phyloP scores from a whole-genome alignment of 2,113 vertebrate species.

The Anguilla rostrata region DNA sequence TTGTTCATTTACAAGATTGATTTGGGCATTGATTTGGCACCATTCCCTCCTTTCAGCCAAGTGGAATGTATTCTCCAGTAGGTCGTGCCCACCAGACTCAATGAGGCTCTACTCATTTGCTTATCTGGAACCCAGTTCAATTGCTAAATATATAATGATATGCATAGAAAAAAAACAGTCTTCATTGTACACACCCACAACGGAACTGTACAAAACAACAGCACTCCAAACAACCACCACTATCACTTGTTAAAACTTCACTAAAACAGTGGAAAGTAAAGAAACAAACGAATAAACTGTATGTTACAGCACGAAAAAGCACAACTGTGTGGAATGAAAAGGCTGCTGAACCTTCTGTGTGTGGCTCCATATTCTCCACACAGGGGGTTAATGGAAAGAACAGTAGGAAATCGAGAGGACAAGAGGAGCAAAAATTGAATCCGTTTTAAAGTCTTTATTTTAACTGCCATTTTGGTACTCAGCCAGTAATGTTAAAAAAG shows the following conservation, averaged over 20 bases:
- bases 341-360: not conserved
- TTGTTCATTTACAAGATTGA: too few relatives aligned
- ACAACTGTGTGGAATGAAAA: too few relatives aligned
- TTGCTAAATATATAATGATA: not conserved
- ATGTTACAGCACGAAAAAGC: not conserved
- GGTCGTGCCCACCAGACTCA: not conserved
- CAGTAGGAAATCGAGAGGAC: not conserved
- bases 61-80: not conserved
- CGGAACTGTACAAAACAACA: not conserved
- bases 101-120: not conserved
- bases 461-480: not conserved
- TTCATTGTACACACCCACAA: too few relatives aligned
- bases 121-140: not conserved
- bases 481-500: not conserved
- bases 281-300: not conserved
- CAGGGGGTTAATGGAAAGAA: not conserved
- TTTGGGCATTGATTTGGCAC: too few relatives aligned
- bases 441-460: not conserved
- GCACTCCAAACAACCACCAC: not conserved
- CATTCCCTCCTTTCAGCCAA: not conserved
- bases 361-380: not conserved
- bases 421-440: not conserved
- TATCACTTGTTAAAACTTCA: not conserved
- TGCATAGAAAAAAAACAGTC: not conserved
- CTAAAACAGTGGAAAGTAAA: not conserved